Percentiles rank a stretch among this genome's conserved stretches.
phyloP scores from a whole-genome alignment of 2,888 invertebrate genomes.

The Dysmachus trigonus region DNA sequence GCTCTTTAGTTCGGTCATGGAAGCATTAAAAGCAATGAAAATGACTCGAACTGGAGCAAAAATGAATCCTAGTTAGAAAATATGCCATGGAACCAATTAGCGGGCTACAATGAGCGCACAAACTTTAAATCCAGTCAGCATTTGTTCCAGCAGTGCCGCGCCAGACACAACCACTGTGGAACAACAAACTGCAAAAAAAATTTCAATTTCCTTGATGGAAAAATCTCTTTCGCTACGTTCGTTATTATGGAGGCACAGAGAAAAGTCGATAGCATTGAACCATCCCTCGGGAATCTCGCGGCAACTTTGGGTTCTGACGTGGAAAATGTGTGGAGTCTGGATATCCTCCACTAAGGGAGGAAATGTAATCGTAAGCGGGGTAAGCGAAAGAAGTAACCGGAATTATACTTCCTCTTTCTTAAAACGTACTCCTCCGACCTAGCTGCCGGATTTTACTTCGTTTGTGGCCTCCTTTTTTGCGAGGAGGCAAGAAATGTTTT shows the following conservation, averaged over 20 bases:
- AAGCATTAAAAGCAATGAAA: conserved; percentile 5
- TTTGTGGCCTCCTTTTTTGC: background rate
- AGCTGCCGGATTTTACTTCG: conserved; percentile 8
- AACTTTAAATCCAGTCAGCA: background rate
- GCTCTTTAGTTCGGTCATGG: background rate
- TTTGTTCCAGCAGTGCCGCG: background rate
- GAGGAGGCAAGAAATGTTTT: background rate
- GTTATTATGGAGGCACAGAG: conserved; percentile 5
- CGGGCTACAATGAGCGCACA: conserved; percentile 1
- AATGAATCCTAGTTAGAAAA: conserved; percentile 32
- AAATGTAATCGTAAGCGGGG: background rate
- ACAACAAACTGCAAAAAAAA: conserved; percentile 14
- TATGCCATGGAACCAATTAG: conserved; percentile 30
- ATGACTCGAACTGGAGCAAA: conserved; percentile 14
- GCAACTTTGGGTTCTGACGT: background rate
- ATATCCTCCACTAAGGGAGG: background rate
- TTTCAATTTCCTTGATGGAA: conserved; percentile 38
- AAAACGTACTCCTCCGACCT: background rate
- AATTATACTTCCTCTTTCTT: background rate
- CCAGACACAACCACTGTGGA: background rate
- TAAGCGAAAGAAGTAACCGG: background rate
- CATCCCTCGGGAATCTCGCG: background rate
- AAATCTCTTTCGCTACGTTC: background rate
- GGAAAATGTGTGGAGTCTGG: background rate
- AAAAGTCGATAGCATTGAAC: conserved; percentile 25